phyloP scores from a whole-genome alignment of 2,113 vertebrate species.

The Salvelinus alpinus region DNA sequence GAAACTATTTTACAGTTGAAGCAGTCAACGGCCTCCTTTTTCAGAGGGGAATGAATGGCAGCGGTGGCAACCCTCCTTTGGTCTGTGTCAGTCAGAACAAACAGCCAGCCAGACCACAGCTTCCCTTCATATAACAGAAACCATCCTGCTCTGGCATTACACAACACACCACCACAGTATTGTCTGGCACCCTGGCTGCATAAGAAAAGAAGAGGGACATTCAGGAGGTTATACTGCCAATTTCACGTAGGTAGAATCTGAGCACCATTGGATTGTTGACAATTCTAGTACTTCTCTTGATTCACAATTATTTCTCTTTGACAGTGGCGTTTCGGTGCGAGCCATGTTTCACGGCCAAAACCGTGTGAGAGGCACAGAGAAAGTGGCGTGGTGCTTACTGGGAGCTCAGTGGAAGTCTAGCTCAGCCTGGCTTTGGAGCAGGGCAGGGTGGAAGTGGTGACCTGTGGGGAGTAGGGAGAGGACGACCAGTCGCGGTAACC shows the following conservation, averaged over 20 bases:
- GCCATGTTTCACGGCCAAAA: too few species aligned
- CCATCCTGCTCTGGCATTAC: background rate
- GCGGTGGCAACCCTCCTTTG: conserved; percentile 44
- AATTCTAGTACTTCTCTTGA: background rate
- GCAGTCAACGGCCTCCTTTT: conserved; percentile 61
- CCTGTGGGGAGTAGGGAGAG: background rate
- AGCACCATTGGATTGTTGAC: background rate
- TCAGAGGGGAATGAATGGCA: conserved; percentile 19
- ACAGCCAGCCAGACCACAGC: conserved; percentile 29
- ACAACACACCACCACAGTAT: background rate
- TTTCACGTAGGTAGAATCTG: background rate
- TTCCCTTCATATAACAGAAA: conserved; percentile 19
- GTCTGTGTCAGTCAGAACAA: conserved; percentile 38
- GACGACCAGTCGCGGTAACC: background rate
- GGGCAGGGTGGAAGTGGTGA: background rate
- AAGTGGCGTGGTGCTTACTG: too few species aligned
- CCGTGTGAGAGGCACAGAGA: too few species aligned
- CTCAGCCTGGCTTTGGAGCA: background rate
- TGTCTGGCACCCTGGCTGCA: background rate
- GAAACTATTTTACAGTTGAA: conserved; percentile 60
- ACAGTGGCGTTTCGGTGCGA: too few species aligned
- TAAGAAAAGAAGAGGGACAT: background rate
- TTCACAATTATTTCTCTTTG: background rate
- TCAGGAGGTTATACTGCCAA: background rate
- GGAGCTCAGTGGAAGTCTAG: background rate